Conservation (phyloP, 2,888 invertebrate genomes). For the Drosophila longiperda region DNA sequence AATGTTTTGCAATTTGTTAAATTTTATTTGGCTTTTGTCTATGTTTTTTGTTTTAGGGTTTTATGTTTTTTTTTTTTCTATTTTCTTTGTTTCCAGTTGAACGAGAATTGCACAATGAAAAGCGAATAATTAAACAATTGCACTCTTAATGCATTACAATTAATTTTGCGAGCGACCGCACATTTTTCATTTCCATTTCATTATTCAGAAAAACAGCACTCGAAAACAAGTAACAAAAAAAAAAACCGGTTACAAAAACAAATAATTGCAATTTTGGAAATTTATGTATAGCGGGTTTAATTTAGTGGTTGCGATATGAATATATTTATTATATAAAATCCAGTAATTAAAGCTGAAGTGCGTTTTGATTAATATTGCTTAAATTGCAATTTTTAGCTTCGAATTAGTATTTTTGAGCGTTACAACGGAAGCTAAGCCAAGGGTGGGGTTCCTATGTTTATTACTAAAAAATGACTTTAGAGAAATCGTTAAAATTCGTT, state of each 20-base stretch:
- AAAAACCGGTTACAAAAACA: constrained; percentile 20
- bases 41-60: background rate
- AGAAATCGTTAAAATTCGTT: background rate
- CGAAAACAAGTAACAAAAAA: constrained; percentile 10
- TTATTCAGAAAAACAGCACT: constrained; percentile 44
- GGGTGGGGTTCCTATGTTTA: background rate
- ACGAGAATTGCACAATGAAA: constrained; percentile 11
- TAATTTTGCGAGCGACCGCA: constrained; percentile 72
- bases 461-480: background rate
- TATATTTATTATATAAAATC: background rate
- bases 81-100: constrained; percentile 14
- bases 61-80: constrained; percentile 9
- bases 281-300: constrained; percentile 73
- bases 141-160: constrained; percentile 73
- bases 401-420: background rate
- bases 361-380: constrained; percentile 5
- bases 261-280: constrained; percentile 41
- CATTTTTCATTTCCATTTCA: constrained; percentile 62
- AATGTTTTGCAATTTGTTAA: constrained; percentile 40
- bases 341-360: background rate
- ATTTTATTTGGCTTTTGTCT: constrained; percentile 19
- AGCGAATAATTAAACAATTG: constrained; percentile 61
- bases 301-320: constrained; percentile 62
- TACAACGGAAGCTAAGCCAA: background rate
- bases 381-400: background rate